Evolutionary conservation across 2,888 invertebrate species (phyloP), one percentile per base, ranked within the genome.

Genomic region (Hemistola chrysoprasaria): DNA sequence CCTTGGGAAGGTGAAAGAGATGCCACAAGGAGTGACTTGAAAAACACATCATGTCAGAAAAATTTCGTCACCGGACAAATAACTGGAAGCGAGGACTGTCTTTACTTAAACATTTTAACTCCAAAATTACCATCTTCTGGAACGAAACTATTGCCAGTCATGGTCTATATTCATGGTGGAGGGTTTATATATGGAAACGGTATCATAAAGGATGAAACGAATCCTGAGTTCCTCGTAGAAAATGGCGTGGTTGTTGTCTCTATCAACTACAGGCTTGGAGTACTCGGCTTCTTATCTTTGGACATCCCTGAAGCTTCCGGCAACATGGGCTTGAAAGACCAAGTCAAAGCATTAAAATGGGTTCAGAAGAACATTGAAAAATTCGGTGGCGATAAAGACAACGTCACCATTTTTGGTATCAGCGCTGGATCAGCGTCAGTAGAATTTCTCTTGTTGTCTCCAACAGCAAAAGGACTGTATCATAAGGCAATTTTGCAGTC

Each of bases 1-100:
- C 53, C 73, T 34, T 88, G 86, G 87, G 45, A 71, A 8, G 81
- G 78, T 0, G 77, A 80, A 26, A 80, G 84, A 68, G 86, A 90
- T 64, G 90, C 90, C 5, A 85, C 85, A 2, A 65, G 71, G 34
- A 79, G 78, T 55, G 47, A 63, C 71, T 28, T 51, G 40, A 47
- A 52, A 6, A 61, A 70, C 21, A 41, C 66, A 22, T 53, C 65
- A 6, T 43, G 50, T 11, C 78, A 80, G 53, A 32, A 58, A 2
- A 60, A 71, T 26, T 30, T 64, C 2, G 11, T 47, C 0, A 51
- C 43, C 11, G 52, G 54, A 10, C 21, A 40, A 2, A 11, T 54
- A 22, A 41, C 33, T 1, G 83, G 83, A 7, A 63, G 61, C 30
- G 84, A 86, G 54, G 81, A 84, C 47, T 85, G 85, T 40, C 67